phyloP scores from a whole-genome alignment of 2,113 vertebrate species.

The Pedionomus torquatus region DNA sequence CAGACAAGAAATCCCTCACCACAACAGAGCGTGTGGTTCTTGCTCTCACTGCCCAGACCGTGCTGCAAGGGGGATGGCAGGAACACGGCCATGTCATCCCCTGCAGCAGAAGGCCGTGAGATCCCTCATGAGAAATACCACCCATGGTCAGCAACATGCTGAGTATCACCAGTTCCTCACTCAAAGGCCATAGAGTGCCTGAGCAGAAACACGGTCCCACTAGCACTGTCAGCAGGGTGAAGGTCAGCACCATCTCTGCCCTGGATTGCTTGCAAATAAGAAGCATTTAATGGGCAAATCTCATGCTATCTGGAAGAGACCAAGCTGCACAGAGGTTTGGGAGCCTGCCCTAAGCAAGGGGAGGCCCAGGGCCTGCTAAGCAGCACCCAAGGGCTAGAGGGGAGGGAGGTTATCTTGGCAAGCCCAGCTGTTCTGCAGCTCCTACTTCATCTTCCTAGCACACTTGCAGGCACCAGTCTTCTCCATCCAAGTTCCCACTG shows the following conservation, averaged over 20 bases:
- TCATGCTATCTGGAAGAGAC: not conserved
- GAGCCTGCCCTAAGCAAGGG: not conserved
- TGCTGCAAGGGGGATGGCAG: not conserved
- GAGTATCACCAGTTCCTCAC: not conserved
- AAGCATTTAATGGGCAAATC: not conserved
- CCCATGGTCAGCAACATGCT: rapidly evolving
- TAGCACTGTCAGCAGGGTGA: rapidly evolving
- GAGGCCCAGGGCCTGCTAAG: not conserved
- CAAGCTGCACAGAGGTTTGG: not conserved
- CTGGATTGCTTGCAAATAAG: not conserved
- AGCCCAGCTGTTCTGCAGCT: not conserved
- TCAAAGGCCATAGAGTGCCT: not conserved
- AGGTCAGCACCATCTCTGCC: not conserved
- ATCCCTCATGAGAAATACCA: not conserved
- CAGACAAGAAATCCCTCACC: conserved; percentile 11
- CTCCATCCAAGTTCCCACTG: not conserved
- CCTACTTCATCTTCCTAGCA: not conserved
- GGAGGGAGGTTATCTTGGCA: not conserved
- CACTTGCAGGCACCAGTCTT: not conserved
- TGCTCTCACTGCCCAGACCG: not conserved
- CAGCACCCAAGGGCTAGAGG: not conserved
- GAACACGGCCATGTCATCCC: not conserved
- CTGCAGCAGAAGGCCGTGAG: not conserved
- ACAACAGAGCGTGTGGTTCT: not conserved
- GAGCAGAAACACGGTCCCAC: not conserved